phyloP scores from a whole-genome alignment of 2,113 vertebrate species.

The Rhabdornis inornatus region DNA sequence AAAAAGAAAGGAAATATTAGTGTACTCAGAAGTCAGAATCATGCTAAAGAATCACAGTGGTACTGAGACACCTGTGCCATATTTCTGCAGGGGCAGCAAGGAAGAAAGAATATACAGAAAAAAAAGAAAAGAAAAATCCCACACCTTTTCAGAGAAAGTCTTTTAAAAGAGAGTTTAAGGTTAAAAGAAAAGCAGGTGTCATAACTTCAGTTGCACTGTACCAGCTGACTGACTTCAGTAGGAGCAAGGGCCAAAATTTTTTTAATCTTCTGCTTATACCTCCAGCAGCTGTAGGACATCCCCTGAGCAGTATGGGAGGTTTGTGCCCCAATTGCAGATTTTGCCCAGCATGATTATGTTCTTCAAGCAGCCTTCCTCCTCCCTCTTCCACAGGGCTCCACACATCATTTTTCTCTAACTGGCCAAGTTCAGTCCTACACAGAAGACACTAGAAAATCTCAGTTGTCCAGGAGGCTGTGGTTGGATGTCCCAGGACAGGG shows the following conservation, averaged over 20 bases:
- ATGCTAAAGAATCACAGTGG: not conserved
- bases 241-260: not conserved
- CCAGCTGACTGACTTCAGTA: not conserved
- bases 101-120: accelerated
- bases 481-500: not conserved
- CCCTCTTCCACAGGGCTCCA: not conserved
- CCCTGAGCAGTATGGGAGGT: not conserved
- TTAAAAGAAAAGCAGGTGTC: not conserved
- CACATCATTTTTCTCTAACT: not conserved
- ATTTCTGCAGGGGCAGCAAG: not conserved
- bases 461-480: not conserved
- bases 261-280: not conserved
- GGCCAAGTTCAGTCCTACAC: not conserved
- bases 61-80: not conserved
- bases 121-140: not conserved
- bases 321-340: not conserved
- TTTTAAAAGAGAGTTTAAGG: not conserved
- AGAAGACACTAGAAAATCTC: not conserved
- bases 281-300: not conserved
- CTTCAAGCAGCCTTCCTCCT: not conserved
- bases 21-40: not conserved
- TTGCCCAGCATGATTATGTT: not conserved
- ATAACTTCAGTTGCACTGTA: not conserved
- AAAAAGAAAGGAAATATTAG: not conserved
- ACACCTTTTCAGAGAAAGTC: not conserved